phyloP scores from a whole-genome alignment of 2,888 invertebrate genomes.

The Unio delphinus region DNA sequence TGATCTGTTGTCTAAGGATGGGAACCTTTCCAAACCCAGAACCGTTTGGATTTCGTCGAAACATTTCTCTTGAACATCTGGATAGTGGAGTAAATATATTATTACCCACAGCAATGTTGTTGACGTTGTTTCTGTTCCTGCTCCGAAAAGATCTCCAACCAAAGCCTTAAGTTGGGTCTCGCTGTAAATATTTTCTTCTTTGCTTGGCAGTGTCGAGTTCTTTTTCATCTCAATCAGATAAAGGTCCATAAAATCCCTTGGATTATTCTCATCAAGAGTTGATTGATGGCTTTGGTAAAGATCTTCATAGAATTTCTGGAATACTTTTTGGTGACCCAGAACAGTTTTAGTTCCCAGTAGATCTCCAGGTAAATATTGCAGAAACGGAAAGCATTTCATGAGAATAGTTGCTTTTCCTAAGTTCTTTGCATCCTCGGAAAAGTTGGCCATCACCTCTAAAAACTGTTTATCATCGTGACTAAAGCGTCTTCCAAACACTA shows the following conservation, averaged over 20 bases:
- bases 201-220: no score
- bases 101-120: conserved; percentile 16
- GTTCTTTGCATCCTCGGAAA: background rate
- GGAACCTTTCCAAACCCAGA: conserved; percentile 1
- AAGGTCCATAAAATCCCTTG: no score
- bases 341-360: conserved; percentile 5
- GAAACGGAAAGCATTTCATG: conserved; percentile 4
- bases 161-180: background rate
- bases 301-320: background rate
- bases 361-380: conserved; percentile 8
- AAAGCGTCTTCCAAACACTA: conserved; percentile 16
- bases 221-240: no score
- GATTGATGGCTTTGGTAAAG: background rate
- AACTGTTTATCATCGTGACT: conserved; percentile 4
- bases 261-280: no score
- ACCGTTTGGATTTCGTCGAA: conserved; percentile 15
- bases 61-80: conserved; percentile 22
- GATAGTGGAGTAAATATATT: conserved; percentile 15
- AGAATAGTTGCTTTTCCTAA: no score
- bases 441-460: background rate
- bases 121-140: conserved; percentile 23
- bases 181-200: no score
- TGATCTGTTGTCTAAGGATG: conserved; percentile 1
- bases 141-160: conserved; percentile 19
- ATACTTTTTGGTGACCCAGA: background rate